These are phyloP conservation scores for Cryptotermes secundus DNA, from an alignment of 1,140 invertebrate species.

Conservation along the genomic window DNA sequence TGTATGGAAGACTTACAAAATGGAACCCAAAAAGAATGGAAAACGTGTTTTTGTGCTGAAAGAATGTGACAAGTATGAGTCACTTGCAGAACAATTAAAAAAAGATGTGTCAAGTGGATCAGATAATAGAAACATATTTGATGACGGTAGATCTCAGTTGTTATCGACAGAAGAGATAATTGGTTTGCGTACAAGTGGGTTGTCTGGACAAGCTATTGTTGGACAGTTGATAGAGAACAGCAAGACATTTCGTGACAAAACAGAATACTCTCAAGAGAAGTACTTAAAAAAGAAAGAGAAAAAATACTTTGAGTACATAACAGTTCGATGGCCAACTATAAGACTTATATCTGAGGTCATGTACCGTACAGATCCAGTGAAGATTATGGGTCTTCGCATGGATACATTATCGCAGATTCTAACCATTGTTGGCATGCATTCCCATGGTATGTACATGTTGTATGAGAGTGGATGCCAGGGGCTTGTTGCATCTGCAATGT, in stretches of 20 bases:
- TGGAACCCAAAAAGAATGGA: slow-evolving; percentile 60
- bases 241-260: slow-evolving; percentile 81
- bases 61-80: slow-evolving; percentile 53
- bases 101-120: slow-evolving; percentile 53
- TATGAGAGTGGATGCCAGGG: slow-evolving; percentile 87
- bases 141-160: slow-evolving; percentile 84
- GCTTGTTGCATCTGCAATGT: slow-evolving; percentile 75
- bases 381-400: slow-evolving; percentile 76
- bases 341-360: slow-evolving; percentile 75
- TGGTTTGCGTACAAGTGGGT: slow-evolving; percentile 69
- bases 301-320: slow-evolving; percentile 82
- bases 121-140: slow-evolving; percentile 84
- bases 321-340: slow-evolving; percentile 73
- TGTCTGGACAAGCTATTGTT: slow-evolving; percentile 80
- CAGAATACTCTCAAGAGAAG: slow-evolving; percentile 90
- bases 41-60: slow-evolving; percentile 61
- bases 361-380: slow-evolving; percentile 70
- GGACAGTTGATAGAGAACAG: slow-evolving; percentile 86
- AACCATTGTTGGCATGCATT: slow-evolving; percentile 74
- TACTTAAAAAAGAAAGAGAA: slow-evolving; percentile 92
- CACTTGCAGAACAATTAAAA: slow-evolving; percentile 44
- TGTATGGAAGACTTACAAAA: slow-evolving; percentile 78
- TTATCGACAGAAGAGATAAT: slow-evolving; percentile 80
- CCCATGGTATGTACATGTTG: slow-evolving; percentile 74
- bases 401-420: slow-evolving; percentile 88